Conservation (phyloP, 2,113 vertebrate species). For the Pomatorhinus ruficollis region DNA sequence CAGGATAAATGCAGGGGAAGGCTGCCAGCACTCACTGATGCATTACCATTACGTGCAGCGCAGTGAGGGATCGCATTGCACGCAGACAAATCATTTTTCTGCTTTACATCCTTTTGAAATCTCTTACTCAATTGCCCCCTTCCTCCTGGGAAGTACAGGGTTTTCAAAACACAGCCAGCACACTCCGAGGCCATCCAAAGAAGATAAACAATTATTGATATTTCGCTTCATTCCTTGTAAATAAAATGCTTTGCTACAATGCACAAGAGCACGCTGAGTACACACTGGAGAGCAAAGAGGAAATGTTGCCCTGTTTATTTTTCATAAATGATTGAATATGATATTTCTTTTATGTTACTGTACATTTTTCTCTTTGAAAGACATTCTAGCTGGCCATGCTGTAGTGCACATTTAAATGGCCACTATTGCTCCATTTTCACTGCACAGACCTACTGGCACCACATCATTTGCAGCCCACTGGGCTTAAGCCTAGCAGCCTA, state of each 20-base stretch:
- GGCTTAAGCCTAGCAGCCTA: background rate
- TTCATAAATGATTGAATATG: constrained; percentile 7
- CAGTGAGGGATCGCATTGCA: background rate
- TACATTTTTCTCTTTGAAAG: background rate
- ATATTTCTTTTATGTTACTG: background rate
- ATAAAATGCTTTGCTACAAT: background rate
- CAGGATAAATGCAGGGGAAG: background rate
- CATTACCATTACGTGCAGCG: background rate
- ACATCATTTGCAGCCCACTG: background rate
- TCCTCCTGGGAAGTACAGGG: constrained; percentile 1
- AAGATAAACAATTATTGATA: constrained; percentile 8
- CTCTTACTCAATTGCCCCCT: background rate
- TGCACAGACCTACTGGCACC: background rate
- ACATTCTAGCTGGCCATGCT: background rate
- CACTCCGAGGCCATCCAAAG: background rate
- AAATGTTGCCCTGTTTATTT: constrained; percentile 25
- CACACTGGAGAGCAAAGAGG: background rate
- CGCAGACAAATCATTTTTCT: background rate
- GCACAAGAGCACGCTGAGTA: background rate
- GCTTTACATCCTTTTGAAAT: background rate
- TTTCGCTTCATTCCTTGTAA: constrained; percentile 37
- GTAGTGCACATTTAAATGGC: background rate
- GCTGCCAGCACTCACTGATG: background rate
- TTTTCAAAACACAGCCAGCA: constrained; percentile 2
- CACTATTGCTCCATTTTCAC: background rate